Conservation (phyloP, 2,113 vertebrate species). For the Aegithalos caudatus region DNA sequence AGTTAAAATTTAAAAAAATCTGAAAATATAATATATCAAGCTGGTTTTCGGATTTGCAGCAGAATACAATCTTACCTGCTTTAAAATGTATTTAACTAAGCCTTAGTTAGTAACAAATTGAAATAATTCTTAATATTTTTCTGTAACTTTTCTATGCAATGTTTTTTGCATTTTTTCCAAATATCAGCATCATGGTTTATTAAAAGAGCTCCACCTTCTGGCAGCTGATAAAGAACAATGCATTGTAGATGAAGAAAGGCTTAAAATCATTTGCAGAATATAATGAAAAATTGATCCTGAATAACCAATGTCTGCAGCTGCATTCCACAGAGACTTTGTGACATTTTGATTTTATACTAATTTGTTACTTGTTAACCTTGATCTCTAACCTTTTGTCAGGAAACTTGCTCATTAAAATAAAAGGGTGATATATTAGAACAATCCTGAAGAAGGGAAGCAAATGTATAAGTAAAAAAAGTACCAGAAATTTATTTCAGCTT, state of each 20-base stretch:
- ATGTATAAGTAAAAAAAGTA: neutral
- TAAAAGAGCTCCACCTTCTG: slow-evolving; percentile 76
- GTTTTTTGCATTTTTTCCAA: neutral
- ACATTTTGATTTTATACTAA: slow-evolving; percentile 57
- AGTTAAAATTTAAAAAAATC: neutral
- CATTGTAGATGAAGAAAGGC: neutral
- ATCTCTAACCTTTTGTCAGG: slow-evolving; percentile 39
- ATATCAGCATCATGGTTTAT: slow-evolving; percentile 36
- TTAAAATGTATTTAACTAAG: neutral
- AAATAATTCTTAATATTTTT: neutral
- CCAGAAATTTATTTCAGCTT: neutral
- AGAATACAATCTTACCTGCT: neutral
- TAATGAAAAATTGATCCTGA: slow-evolving; percentile 73
- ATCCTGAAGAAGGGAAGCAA: neutral
- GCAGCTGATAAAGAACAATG: slow-evolving; percentile 24
- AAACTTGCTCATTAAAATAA: slow-evolving; percentile 28
- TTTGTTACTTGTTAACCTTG: slow-evolving; percentile 61
- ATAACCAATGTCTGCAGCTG: slow-evolving; percentile 23
- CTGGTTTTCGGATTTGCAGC: neutral
- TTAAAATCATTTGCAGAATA: slow-evolving; percentile 63
- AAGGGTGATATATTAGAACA: neutral
- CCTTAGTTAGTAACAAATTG: neutral
- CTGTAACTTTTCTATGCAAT: neutral
- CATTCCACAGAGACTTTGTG: slow-evolving; percentile 26
- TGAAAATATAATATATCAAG: neutral